These are phyloP conservation scores for Drosophila parthenogenetica DNA, from an alignment of 2,888 invertebrate species.

Conservation along the genomic window DNA sequence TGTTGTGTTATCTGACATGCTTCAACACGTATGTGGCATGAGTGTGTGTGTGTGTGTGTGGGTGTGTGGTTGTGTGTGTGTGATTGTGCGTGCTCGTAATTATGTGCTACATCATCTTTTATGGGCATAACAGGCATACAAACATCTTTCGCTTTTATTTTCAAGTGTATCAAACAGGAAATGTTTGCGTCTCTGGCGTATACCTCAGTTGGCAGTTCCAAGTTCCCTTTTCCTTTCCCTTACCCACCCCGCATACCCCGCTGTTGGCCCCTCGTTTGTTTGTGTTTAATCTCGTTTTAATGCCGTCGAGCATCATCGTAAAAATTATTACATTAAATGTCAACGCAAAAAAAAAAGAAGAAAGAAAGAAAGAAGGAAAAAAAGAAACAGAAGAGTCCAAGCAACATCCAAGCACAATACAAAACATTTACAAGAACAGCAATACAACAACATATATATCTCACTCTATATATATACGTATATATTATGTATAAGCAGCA, in stretches of 20 bases:
- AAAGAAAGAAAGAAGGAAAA: conserved; percentile 26
- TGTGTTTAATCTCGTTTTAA: conserved; percentile 80
- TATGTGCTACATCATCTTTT: conserved; percentile 80
- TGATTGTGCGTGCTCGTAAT: conserved; percentile 59
- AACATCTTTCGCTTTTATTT: conserved; percentile 57
- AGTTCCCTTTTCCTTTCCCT: not conserved
- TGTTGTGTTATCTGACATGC: conserved; percentile 39
- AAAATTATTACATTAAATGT: conserved; percentile 79
- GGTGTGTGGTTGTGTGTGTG: conserved; percentile 15
- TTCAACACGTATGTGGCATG: conserved; percentile 9
- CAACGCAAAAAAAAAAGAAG: conserved; percentile 57
- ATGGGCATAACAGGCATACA: conserved; percentile 54
- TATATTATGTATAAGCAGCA: conserved; percentile 5
- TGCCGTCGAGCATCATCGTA: conserved; percentile 80
- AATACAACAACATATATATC: not conserved
- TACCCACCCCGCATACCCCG: not conserved
- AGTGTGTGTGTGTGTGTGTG: not conserved
- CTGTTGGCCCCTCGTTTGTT: conserved; percentile 63
- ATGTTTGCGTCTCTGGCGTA: conserved; percentile 28
- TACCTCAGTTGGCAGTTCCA: not conserved
- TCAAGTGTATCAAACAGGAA: conserved; percentile 68
- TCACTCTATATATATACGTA: not conserved
- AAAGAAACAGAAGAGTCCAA: conserved; percentile 33
- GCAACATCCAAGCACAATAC: conserved; percentile 39
- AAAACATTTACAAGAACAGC: conserved; percentile 7